Evolutionary conservation across 2,113 vertebrate genomes (phyloP).

Genomic region (Opisthocomus hoazin): DNA sequence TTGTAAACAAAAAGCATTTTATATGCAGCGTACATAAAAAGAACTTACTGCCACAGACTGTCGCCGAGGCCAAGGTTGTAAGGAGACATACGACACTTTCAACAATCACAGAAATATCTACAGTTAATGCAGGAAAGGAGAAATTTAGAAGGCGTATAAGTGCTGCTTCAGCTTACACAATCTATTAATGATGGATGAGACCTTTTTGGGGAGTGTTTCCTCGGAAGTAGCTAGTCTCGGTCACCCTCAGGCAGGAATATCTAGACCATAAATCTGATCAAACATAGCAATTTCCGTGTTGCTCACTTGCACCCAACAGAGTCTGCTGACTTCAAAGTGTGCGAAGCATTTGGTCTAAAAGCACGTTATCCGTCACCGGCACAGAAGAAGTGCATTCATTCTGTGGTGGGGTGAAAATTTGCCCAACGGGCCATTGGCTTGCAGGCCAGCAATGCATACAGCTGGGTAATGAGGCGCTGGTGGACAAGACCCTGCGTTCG

Average conservation of each 20-base stretch:
- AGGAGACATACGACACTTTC: neutral
- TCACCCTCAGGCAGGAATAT: neutral
- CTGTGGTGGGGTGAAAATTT: neutral
- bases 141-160: neutral
- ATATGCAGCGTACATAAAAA: neutral
- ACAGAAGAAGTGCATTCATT: neutral
- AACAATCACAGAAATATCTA: neutral
- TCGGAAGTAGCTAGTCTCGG: neutral
- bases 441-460: neutral
- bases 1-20: neutral
- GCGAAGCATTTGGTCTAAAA: neutral
- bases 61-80: neutral
- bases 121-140: neutral
- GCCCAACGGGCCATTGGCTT: fast-evolving
- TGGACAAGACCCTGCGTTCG: neutral
- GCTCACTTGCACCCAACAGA: neutral
- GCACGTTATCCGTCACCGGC: neutral
- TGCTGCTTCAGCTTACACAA: neutral
- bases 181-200: neutral
- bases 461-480: neutral
- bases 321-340: neutral
- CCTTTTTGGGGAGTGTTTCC: neutral
- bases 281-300: neutral
- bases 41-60: neutral
- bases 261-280: neutral